Evolutionary conservation across 1,140 invertebrate genomes (phyloP), one percentile per base, ranked within the genome.

Genomic region (Drusus annulatus): DNA sequence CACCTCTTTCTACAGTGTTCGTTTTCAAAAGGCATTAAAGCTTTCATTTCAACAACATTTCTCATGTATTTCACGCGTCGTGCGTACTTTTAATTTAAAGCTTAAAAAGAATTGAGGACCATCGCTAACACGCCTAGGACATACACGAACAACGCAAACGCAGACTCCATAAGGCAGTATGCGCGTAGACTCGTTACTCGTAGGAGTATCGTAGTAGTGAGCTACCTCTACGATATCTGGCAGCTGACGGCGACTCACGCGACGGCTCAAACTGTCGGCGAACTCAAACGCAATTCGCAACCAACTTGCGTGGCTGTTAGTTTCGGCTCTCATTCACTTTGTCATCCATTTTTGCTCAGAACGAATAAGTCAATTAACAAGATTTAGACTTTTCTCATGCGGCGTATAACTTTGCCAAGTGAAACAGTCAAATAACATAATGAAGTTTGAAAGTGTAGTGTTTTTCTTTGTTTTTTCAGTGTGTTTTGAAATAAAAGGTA

Each of bases 391-490:
- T 19, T 13, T 60, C 23, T 60, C 56, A 23, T 19, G n/a, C 23
- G 2, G 17, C 7, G 21, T 7, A 65, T 65, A n/a, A 31, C 28
- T 65, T 31, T 23, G n/a, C 13, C 7, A 60, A 8, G 25, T 65
- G 62, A 21, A 25, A 25, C 36, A n/a, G 62, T 65, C 25, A 15
- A 1, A n/a, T 28, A 25, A 25, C 62, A 65, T 25, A 65, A 65
- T 65, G 62, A 65, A 25, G 28, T 65, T 65, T 65, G 1, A 65
- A 65, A 65, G 62, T 65, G 23, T 65, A 25, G 62, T 65, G 21
- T n/a, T 25, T 25, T 15, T 65, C n/a, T 28, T 31, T 3, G n/a
- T 31, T 10, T n/a, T 65, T 15, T 10, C 10, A 31, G 25, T 28
- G 23, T 65, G 23, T n/a, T 65, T 65, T 65, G 62, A 65, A 65